Evolutionary conservation across 2,888 invertebrate genomes (phyloP).

Genomic region (Pseudoips prasinana): DNA sequence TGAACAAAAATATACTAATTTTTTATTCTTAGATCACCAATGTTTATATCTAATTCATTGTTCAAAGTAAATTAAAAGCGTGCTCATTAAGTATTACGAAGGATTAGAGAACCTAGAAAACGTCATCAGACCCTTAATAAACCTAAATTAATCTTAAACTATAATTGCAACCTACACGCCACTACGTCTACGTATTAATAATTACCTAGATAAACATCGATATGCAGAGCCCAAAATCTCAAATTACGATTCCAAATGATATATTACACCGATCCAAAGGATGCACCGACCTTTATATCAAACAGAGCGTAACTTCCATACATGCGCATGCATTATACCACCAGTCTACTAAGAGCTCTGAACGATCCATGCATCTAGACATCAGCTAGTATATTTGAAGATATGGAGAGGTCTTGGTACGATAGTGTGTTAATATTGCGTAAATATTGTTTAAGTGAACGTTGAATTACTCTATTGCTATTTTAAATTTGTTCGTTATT

Average conservation of each 20-base stretch:
- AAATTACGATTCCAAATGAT: constrained; percentile 29
- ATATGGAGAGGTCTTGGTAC: constrained; percentile 26
- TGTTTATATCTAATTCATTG: too few relatives aligned
- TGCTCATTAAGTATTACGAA: too few relatives aligned
- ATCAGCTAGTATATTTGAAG: not conserved
- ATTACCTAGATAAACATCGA: constrained; percentile 19
- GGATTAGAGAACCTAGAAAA: too few relatives aligned
- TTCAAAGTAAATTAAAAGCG: too few relatives aligned
- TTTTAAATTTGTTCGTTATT: constrained; percentile 14
- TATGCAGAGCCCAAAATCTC: constrained; percentile 17
- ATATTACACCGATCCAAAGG: constrained; percentile 43
- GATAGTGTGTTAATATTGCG: constrained; percentile 42
- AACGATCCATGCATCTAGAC: constrained; percentile 3
- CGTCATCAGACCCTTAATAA: too few relatives aligned
- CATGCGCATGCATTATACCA: constrained; percentile 5
- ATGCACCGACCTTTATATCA: constrained; percentile 51
- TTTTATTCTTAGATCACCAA: too few relatives aligned
- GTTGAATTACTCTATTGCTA: constrained; percentile 33
- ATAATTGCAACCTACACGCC: not conserved
- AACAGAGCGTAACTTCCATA: constrained; percentile 52
- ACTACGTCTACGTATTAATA: not conserved
- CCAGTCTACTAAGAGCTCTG: constrained; percentile 32
- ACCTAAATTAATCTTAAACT: not conserved
- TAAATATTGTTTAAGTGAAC: constrained; percentile 51
- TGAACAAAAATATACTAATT: too few relatives aligned